Evolutionary conservation across 1,140 invertebrate genomes (phyloP), one percentile per base, ranked within the genome.

Genomic region (Cyclina sinensis): DNA sequence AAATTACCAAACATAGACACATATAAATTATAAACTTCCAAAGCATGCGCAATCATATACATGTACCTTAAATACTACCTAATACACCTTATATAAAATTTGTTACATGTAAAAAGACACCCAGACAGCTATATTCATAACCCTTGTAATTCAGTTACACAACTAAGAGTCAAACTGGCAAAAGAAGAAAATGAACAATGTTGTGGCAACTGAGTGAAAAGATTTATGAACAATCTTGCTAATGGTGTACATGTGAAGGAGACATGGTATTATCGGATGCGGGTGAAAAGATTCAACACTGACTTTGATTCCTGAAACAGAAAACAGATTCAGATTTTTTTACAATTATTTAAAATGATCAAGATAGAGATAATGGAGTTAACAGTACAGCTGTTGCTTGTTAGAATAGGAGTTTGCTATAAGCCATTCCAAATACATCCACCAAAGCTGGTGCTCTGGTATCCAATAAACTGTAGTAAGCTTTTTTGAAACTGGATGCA

Each of bases 221-320:
- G 65, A 27, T 62, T n/a, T 62, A 24, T n/a, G 21, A 16, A 37
- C n/a, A 37, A 16, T 70, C 65, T 70, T 30, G 65, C 65, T 37
- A 32, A 70, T 70, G 11, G 2, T 70, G 59, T 11, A 35, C 4
- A 35, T 21, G 59, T 12, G 16, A 59, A 7, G 16, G 24, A 24
- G 11, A 1, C 30, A 3, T 70, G 24, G 2, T 37, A 21, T 54
- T 83, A 97, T 92, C 98, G 97, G 93, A 99, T 98, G 78, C 98
- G 97, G 3, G 98, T 98, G 95, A 99, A 99, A n/a, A 99, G 96
- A 96, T 99, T 99, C 89, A 99, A 96, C n/a, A 99, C 98, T 51
- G 98, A 99, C 95, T 99, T 98, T 86, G 98, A 98, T 95, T 99
- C 98, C 96, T 98, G 95, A 57, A 95, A 95, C 89, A 90, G 87